Evolutionary conservation across 37 sponge, comb jelly and placozoan genomes (phyloP).

Genomic region (Diacarnus erythraeanus): DNA sequence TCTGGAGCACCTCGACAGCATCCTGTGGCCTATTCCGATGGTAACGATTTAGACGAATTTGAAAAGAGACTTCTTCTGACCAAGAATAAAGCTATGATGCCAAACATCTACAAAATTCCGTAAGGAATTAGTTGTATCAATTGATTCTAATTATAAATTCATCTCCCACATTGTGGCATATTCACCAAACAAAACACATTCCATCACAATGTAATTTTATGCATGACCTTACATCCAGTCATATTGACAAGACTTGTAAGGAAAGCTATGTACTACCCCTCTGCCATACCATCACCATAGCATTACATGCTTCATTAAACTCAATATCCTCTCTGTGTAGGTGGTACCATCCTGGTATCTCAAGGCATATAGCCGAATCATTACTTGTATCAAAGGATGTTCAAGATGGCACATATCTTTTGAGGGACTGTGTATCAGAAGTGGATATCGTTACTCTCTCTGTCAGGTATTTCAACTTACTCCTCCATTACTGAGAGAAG

Average conservation of each 20-base stretch:
- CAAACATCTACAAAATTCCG: slow-evolving; percentile 25
- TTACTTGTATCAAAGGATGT: slow-evolving; percentile 17
- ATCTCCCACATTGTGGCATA: neutral
- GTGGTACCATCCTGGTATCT: slow-evolving; percentile 51
- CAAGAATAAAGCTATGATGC: slow-evolving; percentile 30
- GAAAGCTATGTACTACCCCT: too few relatives aligned
- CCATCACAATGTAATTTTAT: too few relatives aligned
- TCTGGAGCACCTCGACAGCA: too few relatives aligned
- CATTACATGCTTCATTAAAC: too few relatives aligned
- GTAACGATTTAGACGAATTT: slow-evolving; percentile 15
- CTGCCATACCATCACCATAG: too few relatives aligned
- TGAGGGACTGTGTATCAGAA: slow-evolving; percentile 35
- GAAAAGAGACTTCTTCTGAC: slow-evolving; percentile 25
- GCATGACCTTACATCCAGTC: too few relatives aligned
- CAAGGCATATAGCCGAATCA: slow-evolving; percentile 49
- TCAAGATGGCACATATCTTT: slow-evolving; percentile 43
- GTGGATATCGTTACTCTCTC: slow-evolving; percentile 24
- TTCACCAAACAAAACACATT: too few relatives aligned
- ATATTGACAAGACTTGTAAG: too few relatives aligned
- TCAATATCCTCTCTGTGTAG: too few relatives aligned
- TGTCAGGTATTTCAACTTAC: too few relatives aligned
- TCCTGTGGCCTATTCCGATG: neutral
- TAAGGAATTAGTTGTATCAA: slow-evolving; percentile 2
- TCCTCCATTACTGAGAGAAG: too few relatives aligned
- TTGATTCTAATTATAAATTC: neutral